A percentile compares a stretch with the other conserved stretches of the same genome.
Conservation (phyloP, 2,888 invertebrate genomes). For the Napeogenes inachia region DNA sequence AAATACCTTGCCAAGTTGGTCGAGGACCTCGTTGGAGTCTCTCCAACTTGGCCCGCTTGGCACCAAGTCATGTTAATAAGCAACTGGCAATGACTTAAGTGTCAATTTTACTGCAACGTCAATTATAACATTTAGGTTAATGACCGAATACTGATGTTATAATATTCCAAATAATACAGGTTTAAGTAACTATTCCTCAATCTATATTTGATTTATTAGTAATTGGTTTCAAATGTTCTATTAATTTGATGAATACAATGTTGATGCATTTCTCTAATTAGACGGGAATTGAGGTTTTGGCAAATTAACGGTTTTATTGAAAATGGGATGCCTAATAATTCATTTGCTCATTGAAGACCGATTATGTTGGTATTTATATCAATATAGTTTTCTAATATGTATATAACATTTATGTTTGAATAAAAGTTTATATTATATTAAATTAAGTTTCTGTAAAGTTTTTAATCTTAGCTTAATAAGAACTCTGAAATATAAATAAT, state of each 20-base stretch:
- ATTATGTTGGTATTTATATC: background rate
- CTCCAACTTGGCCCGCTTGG: slow-evolving; percentile 66
- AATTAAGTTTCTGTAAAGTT: no score
- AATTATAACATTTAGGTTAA: no score
- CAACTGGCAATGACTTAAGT: slow-evolving; percentile 35
- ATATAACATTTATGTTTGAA: no score
- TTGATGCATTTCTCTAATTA: slow-evolving; percentile 45
- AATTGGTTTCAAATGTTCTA: slow-evolving; percentile 41
- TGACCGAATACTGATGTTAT: no score
- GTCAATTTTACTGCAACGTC: slow-evolving; percentile 21
- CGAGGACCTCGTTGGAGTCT: slow-evolving; percentile 58
- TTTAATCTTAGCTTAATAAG: no score
- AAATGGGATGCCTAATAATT: slow-evolving; percentile 7
- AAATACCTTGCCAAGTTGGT: slow-evolving; percentile 69
- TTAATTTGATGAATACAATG: slow-evolving; percentile 62
- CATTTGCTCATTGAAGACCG: slow-evolving; percentile 11
- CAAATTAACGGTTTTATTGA: slow-evolving; percentile 1
- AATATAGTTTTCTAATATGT: no score
- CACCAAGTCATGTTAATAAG: slow-evolving; percentile 61
- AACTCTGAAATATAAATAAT: no score
- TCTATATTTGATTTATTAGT: no score
- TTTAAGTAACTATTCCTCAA: no score
- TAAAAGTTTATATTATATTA: no score
- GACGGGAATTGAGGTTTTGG: slow-evolving; percentile 37
- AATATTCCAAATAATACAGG: no score